phyloP scores from a whole-genome alignment of 1,140 invertebrate species.

The Anoplolepis gracilipes region DNA sequence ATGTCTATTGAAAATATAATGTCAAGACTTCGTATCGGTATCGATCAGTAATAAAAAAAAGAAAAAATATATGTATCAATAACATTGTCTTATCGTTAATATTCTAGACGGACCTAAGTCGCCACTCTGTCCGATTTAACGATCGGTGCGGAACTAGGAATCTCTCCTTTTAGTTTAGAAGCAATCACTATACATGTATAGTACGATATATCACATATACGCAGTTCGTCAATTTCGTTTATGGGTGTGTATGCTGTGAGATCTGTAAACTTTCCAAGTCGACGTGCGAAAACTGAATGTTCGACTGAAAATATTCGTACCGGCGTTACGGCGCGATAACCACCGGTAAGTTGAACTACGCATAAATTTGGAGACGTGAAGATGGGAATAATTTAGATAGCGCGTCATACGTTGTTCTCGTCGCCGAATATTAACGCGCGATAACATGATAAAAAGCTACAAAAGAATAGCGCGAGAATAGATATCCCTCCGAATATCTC shows the following conservation, averaged over 20 bases:
- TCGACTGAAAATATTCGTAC: not conserved
- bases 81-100: no score
- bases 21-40: not conserved
- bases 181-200: conserved; percentile 3
- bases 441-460: conserved; percentile 4
- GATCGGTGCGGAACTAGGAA: conserved; percentile 25
- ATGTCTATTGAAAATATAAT: not conserved
- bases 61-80: no score
- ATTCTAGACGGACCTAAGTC: conserved; percentile 14
- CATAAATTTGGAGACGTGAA: conserved; percentile 24
- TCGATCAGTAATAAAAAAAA: no score
- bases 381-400: conserved; percentile 28
- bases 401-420: conserved; percentile 20
- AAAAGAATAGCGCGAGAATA: conserved; percentile 11
- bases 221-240: not conserved
- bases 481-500: not conserved
- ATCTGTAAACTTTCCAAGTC: conserved; percentile 14
- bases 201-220: not conserved
- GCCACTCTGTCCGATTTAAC: conserved; percentile 42
- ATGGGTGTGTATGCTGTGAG: not conserved
- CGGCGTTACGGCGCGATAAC: not conserved
- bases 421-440: conserved; percentile 31
- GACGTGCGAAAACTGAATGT: not conserved
- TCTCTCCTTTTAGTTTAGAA: conserved; percentile 44
- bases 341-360: conserved; percentile 6